Evolutionary conservation across 2,797 vertebrate genomes (phyloP).

Genomic region (Micrastur ruficollis): DNA sequence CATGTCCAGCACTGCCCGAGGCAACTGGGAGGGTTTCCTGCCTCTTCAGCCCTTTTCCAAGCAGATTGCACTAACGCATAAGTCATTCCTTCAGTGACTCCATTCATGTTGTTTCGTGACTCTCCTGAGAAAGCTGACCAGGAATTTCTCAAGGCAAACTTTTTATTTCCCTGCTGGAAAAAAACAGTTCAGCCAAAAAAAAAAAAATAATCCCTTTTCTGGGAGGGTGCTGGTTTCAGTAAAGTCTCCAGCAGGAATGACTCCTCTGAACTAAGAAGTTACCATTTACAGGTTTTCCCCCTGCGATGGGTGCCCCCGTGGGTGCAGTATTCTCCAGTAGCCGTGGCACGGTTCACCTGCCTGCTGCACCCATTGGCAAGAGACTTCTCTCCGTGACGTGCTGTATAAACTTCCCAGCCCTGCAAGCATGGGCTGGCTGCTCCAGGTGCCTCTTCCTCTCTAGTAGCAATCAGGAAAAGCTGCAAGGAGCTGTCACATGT

Average conservation of each 20-base stretch:
- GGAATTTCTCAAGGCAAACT: not conserved
- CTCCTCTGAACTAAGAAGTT: not conserved
- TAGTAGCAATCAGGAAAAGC: not conserved
- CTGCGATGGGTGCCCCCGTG: not conserved
- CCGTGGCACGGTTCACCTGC: not conserved
- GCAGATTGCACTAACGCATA: not conserved
- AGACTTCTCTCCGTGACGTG: not conserved
- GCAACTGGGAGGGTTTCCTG: not conserved
- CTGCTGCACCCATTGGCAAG: not conserved
- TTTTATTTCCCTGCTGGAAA: not conserved
- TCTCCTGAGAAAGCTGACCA: not conserved
- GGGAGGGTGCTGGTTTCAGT: not conserved
- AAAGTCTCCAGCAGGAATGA: not conserved
- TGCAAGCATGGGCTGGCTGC: not conserved
- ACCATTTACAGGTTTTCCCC: not conserved
- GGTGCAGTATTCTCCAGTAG: not conserved
- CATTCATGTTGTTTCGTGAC: fast-evolving
- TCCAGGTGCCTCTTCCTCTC: not conserved
- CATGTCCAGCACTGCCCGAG: not conserved
- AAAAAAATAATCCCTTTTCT: not conserved
- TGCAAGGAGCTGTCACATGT: not conserved
- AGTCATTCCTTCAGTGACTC: not conserved
- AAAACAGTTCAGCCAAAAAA: not conserved
- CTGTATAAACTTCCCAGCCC: not conserved
- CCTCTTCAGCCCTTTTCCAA: not conserved